phyloP scores from a whole-genome alignment of 2,888 invertebrate genomes.

The Panopea generosa region DNA sequence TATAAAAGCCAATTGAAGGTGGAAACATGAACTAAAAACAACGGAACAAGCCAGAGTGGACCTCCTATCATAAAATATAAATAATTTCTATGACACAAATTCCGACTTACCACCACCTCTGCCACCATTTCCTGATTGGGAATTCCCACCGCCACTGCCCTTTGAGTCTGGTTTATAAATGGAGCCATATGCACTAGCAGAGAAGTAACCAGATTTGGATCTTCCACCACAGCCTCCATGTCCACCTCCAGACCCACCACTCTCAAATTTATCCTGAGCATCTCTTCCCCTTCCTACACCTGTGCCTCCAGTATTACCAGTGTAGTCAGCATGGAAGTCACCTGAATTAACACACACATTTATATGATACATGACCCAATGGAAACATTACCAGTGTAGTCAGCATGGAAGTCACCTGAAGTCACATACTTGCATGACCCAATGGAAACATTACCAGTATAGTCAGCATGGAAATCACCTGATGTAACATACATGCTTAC shows the following conservation, averaged over 20 bases:
- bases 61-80: no score
- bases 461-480: no score
- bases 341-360: slow-evolving; percentile 65
- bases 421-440: no score
- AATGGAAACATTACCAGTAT: no score
- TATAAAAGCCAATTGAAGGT: no score
- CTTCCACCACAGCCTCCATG: slow-evolving; percentile 78
- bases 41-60: no score
- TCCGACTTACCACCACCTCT: slow-evolving; percentile 75
- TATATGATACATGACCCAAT: no score
- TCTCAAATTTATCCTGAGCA: slow-evolving; percentile 44
- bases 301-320: slow-evolving; percentile 62
- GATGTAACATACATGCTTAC: no score
- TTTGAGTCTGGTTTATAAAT: slow-evolving; percentile 61
- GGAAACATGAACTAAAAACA: no score
- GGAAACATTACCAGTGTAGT: no score
- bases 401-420: no score
- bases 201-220: slow-evolving; percentile 65
- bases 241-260: slow-evolving; percentile 73
- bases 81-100: no score
- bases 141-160: slow-evolving; percentile 75
- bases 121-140: slow-evolving; percentile 58
- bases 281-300: slow-evolving; percentile 69
- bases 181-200: slow-evolving; percentile 72
- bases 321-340: slow-evolving; percentile 74